phyloP scores from a whole-genome alignment of 2,888 invertebrate species.

The Clunio marinus region DNA sequence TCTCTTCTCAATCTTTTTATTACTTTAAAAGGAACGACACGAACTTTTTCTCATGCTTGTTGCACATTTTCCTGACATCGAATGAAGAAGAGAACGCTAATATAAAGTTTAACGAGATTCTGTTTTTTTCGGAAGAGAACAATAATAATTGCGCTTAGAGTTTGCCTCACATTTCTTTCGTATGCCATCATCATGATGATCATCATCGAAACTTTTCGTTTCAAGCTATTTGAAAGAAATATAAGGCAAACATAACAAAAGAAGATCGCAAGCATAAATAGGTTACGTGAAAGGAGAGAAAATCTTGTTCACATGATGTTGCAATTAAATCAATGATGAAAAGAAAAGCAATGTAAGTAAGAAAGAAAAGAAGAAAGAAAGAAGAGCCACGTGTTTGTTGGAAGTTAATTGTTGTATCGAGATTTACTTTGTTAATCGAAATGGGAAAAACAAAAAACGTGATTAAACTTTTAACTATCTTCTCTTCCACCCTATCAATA shows the following conservation, averaged over 20 bases:
- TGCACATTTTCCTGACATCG: not conserved
- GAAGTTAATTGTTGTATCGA: not conserved
- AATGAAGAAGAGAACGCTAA: not conserved
- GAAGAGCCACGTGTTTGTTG: not conserved
- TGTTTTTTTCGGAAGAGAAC: not conserved
- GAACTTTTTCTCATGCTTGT: constrained; percentile 8
- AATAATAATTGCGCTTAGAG: constrained; percentile 10
- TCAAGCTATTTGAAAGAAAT: not conserved
- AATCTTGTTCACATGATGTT: no score
- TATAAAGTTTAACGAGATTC: constrained; percentile 19
- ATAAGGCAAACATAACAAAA: not conserved
- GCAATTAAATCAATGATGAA: no score
- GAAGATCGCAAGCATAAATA: not conserved
- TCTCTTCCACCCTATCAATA: constrained; percentile 7
- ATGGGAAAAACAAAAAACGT: not conserved
- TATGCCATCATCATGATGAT: not conserved
- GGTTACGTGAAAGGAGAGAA: not conserved
- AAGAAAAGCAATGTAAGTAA: no score
- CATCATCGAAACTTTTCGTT: not conserved
- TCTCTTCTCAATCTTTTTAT: constrained; percentile 1
- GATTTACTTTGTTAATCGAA: no score
- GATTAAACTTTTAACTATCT: constrained; percentile 6
- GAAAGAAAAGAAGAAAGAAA: no score
- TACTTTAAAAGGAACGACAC: constrained; percentile 21
- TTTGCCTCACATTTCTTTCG: not conserved